Base-by-base conservation (phyloP, 2,797 vertebrate species). In the Chaetodon trifasciatus region DNA sequence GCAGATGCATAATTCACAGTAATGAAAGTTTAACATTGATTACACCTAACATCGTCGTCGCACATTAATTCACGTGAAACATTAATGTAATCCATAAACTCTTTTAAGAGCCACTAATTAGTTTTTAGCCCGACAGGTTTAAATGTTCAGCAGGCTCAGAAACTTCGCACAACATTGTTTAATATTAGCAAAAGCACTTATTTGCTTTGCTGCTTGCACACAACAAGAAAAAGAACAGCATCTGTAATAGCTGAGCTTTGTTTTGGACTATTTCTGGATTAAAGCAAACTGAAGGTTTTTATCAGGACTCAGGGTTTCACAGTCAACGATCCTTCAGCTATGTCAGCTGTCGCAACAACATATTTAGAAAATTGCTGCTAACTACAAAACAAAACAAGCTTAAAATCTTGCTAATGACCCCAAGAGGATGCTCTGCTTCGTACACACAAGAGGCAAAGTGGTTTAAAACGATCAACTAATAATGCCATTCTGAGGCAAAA, bases 191-290 rank as follows among this genome's bases (percentile, higher is more conserved):
- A 55, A 84, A 64, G 7, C 68, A 28, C 16, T 76, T 62, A 78
- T 78, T 83, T 84, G 71, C 15, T 16, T 75, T 79, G 35, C 56
- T 69, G 70, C 79, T 85, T 79, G 57, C 66, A 73, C 28, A 7
- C 24, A 16, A 69, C 44, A 72, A 68, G 61, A 74, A 46, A 86
- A 79, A 76, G 40, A 82, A 44, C 8, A 10, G 17, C 37, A 46
- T 81, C 61, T 71, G 50, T 81, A 74, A 74, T 46, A 57, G 71
- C 81, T 39, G 40, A 65, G 87, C 78, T 75, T 73, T 79, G 65
- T 87, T 86, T 83, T 47, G 19, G 85, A 88, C 85, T 90, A 91
- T 93, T 92, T 92, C 67, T 88, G 89, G 90, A 90, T 88, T 85
- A 88, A 88, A 91, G 87, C 32, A 78, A 70, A 71, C 52, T 50